A percentile compares a stretch with the other conserved stretches of the same genome.
phyloP scores from a whole-genome alignment of 2,888 invertebrate genomes.

The Metallyticus violacea region DNA sequence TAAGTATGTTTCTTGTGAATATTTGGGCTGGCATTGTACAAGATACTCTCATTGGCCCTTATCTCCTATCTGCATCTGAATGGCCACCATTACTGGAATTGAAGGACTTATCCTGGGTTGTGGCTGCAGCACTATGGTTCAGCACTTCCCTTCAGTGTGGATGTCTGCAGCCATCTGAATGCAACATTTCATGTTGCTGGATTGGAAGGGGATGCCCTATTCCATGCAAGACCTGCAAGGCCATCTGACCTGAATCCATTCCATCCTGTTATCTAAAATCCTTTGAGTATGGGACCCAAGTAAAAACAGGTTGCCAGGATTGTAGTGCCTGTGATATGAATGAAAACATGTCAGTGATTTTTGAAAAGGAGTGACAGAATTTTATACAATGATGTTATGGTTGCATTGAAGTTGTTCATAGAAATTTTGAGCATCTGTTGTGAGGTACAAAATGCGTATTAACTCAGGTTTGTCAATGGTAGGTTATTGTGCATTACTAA shows the following conservation, averaged over 20 bases:
- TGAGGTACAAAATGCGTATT: too few relatives aligned
- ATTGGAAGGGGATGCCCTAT: constrained; percentile 28
- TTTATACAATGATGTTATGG: too few relatives aligned
- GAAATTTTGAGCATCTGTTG: too few relatives aligned
- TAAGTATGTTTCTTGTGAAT: not conserved
- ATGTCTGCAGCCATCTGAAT: constrained; percentile 16
- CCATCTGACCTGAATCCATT: constrained; percentile 21
- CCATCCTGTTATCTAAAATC: not conserved
- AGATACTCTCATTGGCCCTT: not conserved
- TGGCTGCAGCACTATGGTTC: constrained; percentile 32
- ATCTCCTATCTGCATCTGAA: not conserved
- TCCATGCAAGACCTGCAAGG: constrained; percentile 26
- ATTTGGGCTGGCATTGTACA: not conserved
- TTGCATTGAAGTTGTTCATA: too few relatives aligned
- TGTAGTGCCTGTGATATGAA: not conserved
- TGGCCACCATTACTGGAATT: not conserved
- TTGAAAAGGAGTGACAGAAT: too few relatives aligned
- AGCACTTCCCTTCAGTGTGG: constrained; percentile 22
- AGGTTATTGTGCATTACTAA: too few relatives aligned
- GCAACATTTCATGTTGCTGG: constrained; percentile 22
- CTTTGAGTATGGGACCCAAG: not conserved
- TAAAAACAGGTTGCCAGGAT: constrained; percentile 5
- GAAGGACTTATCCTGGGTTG: constrained; percentile 16
- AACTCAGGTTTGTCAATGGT: too few relatives aligned
- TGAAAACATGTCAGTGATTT: too few relatives aligned